Conservation (phyloP, 2,888 invertebrate genomes). For the Drosophila limbata region DNA sequence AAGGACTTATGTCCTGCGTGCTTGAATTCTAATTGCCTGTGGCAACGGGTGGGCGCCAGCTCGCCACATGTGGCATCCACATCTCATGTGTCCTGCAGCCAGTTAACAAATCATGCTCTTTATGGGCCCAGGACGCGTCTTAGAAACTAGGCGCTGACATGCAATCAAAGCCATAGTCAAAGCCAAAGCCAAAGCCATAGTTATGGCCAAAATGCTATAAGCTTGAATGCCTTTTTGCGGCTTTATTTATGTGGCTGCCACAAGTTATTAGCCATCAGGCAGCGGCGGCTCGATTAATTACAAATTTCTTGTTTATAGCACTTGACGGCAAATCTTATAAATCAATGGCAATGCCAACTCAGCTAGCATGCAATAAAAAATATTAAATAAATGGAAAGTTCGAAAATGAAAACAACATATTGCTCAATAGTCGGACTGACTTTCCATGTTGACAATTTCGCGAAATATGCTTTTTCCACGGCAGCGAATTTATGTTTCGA, state of each 20-base stretch:
- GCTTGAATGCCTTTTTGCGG: conserved; percentile 1
- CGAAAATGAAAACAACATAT: conserved; percentile 21
- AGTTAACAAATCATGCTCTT: conserved; percentile 42
- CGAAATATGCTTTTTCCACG: conserved; percentile 60
- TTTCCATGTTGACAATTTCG: conserved; percentile 70
- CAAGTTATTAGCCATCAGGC: conserved; percentile 42
- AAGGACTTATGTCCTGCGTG: conserved; percentile 50
- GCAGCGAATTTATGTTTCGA: conserved; percentile 53
- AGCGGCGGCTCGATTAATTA: conserved; percentile 56
- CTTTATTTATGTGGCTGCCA: conserved; percentile 36
- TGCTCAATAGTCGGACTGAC: conserved; percentile 33
- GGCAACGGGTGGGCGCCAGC: conserved; percentile 39
- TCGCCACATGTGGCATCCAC: conserved; percentile 44
- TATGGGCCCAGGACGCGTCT: conserved; percentile 36
- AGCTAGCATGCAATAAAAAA: conserved; percentile 15
- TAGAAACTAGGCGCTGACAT: conserved; percentile 52
- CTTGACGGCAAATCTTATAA: conserved; percentile 58
- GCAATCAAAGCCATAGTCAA: conserved; percentile 44
- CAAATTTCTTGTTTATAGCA: conserved; percentile 64
- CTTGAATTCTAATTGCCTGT: conserved; percentile 48
- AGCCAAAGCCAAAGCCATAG: conserved; percentile 10
- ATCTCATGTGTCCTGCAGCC: conserved; percentile 17
- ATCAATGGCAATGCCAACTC: conserved; percentile 75
- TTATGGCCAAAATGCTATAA: conserved; percentile 6
- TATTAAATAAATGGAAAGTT: conserved; percentile 3